These are phyloP conservation scores for Clarias pachynema DNA, from an alignment of 2,797 vertebrate species.

Conservation along the genomic window DNA sequence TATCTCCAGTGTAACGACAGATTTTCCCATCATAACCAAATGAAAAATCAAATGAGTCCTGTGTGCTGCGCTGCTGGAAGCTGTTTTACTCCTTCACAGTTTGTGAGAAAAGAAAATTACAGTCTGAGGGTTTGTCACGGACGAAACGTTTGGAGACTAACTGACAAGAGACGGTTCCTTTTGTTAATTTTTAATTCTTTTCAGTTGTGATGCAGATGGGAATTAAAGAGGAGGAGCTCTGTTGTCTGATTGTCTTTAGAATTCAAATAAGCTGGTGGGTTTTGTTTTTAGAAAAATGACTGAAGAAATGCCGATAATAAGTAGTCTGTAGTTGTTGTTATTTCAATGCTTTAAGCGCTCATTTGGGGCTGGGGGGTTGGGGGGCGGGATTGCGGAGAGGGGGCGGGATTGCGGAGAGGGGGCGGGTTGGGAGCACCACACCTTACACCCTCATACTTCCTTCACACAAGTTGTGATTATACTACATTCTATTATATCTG, in stretches of 20 bases:
- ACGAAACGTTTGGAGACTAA: not conserved
- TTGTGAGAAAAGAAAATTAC: not conserved
- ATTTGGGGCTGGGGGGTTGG: not conserved
- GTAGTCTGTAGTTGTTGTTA: not conserved
- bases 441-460: not conserved
- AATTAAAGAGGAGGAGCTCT: slow-evolving; percentile 2
- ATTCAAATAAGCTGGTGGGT: not conserved
- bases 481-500: not conserved
- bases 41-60: slow-evolving; percentile 33
- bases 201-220: not conserved
- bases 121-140: not conserved
- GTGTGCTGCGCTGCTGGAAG: not conserved
- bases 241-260: not conserved
- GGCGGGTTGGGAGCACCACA: not conserved
- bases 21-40: slow-evolving; percentile 33
- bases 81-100: not conserved
- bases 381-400: not conserved
- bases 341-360: not conserved
- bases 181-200: too few relatives aligned
- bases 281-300: not conserved
- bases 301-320: not conserved
- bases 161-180: not conserved
- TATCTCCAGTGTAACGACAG: slow-evolving; percentile 35
- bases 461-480: not conserved
- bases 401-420: too few relatives aligned